Base-by-base conservation (phyloP, 2,113 vertebrate species). In the Furnarius figulus region DNA sequence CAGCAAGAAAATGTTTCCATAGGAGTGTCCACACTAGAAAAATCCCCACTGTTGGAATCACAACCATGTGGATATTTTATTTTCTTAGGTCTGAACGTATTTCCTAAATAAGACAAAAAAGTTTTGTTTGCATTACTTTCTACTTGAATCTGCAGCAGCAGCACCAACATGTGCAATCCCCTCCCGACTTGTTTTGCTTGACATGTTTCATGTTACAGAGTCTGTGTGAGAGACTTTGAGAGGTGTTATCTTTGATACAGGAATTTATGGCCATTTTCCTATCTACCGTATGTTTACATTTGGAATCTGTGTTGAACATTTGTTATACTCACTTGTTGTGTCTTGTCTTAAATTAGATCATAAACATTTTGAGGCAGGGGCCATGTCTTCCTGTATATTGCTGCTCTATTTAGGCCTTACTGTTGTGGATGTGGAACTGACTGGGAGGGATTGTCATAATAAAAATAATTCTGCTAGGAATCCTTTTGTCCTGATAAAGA, bases 261-360 rank as follows among this genome's bases (percentile, higher is more conserved):
- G 95, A 97, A 97, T 97, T 97, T 97, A 97, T 95, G 96, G 88
- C 89, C 95, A 92, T 97, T 97, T 97, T 96, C 96, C 96, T 97
- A 96, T 94, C 97, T 97, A 90, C 79, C 3, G 90, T 95, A 74
- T 97, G 95, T 97, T 97, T 97, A 96, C 95, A 97, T 97, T 97
- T 94, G 13, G 56, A 95, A 96, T 83, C 93, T 89, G 93, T 96
- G 93, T 95, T 49, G 92, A 97, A 93, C 93, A 90, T 96, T 96
- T 96, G 97, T 95, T 96, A 89, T 24, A 70, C 85, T 97, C 92
- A 92, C 96, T 96, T 97, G 94, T 96, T 96, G 94, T 89, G 90
- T 94, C 96, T 96, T 97, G 96, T 96, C 95, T 96, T 92, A 93
- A 93, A 95, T 96, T 79, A 94, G 94, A 96, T 95, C 96, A 94